Evolutionary conservation across 2,888 invertebrate species (phyloP), one percentile per base, ranked within the genome.

Genomic region (Fragum whitleyi): DNA sequence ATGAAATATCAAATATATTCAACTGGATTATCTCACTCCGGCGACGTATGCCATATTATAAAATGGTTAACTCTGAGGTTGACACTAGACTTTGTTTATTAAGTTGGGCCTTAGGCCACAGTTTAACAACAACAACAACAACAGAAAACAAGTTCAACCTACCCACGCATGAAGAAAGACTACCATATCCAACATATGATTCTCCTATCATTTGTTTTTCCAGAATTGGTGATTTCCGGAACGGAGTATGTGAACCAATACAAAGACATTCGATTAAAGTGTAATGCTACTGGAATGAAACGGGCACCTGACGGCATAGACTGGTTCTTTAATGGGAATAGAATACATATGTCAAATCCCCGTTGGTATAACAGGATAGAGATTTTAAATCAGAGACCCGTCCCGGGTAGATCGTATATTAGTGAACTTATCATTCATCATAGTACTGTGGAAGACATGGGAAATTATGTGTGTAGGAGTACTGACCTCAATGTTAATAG

Each of bases 281-380:
- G 91, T 77, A 91, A 91, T 77, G 91, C 90, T 23, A 90, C 90
- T 0, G 91, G 90, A 9, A 86, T 87, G 36, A 87, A 88, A 5
- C 83, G 88, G 21, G 89, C 90, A 21, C 90, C 90, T 6, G 86
- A 86, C 19, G 88, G 89, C 16, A 86, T 91, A 21, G 87, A 88
- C 67, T 91, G 91, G 91, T 90, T 88, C 78, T 89, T 88, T 36
- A 81, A 89, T 53, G 90, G 90, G 9, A 81, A 83, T 53, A 84
- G 79, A 78, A 83, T 91, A 16, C 74, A 78, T 53, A 72, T 68
- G 19, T 74, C 83, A 19, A 72, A 81, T 70, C 85, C 85, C 9
- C 77, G 73, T 2, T 85, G 85, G 85, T 65, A 77, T 61, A 83
- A 81, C 14, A 70, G 85, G 21, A 74, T 83, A 42, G 81, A 85